phyloP scores from a whole-genome alignment of 2,888 invertebrate species.

The Diarsia brunnea region DNA sequence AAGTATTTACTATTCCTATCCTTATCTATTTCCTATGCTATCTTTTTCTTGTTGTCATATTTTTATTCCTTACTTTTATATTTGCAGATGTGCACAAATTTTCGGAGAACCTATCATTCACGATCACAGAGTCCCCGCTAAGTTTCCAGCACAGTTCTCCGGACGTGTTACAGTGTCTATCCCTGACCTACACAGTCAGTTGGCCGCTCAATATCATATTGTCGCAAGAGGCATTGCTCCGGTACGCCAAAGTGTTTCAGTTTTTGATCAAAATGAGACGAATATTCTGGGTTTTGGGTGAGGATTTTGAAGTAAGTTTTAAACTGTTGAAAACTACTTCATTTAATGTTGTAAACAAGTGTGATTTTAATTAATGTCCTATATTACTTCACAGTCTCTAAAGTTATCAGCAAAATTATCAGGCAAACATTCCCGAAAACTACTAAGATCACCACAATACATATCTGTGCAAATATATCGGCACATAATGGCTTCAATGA shows the following conservation, averaged over 20 bases:
- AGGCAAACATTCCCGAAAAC: conserved; percentile 82
- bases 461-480: conserved; percentile 93
- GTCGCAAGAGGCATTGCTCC: conserved; percentile 92
- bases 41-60: not conserved
- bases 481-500: conserved; percentile 94
- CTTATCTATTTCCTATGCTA: not conserved
- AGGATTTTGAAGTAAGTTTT: conserved; percentile 91
- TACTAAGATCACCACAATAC: conserved; percentile 92
- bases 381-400: conserved; percentile 85
- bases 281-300: conserved; percentile 94
- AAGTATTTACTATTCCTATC: conserved; percentile 68
- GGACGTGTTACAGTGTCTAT: conserved; percentile 92
- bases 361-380: not conserved
- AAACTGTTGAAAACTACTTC: not conserved
- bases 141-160: conserved; percentile 92
- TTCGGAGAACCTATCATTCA: conserved; percentile 92
- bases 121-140: conserved; percentile 91
- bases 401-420: conserved; percentile 91
- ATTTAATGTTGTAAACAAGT: no score
- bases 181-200: conserved; percentile 92
- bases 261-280: conserved; percentile 94
- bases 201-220: conserved; percentile 96
- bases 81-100: conserved; percentile 90
- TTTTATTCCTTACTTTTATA: not conserved
- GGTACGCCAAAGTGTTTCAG: conserved; percentile 94